Conservation (phyloP, 1,140 invertebrate species). For the Rhyacophila brunnea region DNA sequence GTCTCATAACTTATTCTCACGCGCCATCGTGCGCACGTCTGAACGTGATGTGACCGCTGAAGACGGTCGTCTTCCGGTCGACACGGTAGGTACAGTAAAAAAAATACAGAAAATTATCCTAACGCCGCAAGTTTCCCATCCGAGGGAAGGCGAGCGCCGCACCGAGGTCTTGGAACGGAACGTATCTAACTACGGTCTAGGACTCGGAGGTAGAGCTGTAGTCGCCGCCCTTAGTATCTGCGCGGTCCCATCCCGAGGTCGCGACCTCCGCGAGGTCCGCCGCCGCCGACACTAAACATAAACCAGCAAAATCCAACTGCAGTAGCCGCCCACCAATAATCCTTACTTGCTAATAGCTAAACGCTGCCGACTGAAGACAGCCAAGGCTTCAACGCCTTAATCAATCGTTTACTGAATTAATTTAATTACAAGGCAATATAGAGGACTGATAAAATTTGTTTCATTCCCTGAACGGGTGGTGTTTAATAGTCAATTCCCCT, state of each 20-base stretch:
- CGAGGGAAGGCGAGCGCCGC: too few relatives aligned
- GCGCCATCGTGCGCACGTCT: not conserved
- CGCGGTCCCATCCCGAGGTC: slow-evolving; percentile 33
- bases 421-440: too few relatives aligned
- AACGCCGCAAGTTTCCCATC: not conserved
- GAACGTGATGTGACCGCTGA: not conserved
- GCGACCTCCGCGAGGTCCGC: slow-evolving; percentile 31
- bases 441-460: too few relatives aligned
- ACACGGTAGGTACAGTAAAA: not conserved
- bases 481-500: too few relatives aligned
- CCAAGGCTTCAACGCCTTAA: too few relatives aligned
- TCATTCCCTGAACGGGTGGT: too few relatives aligned
- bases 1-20: not conserved
- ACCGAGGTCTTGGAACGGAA: too few relatives aligned
- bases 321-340: slow-evolving; percentile 2
- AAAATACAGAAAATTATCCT: slow-evolving; percentile 1
- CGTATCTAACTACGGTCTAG: too few relatives aligned
- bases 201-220: too few relatives aligned
- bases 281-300: slow-evolving; percentile 35
- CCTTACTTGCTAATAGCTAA: too few relatives aligned
- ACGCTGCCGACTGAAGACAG: too few relatives aligned
- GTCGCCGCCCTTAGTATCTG: slow-evolving; percentile 21
- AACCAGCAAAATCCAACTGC: slow-evolving; percentile 27
- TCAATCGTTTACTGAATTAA: too few relatives aligned
- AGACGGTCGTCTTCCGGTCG: not conserved